These are phyloP conservation scores for Cyprinodon brontotheroides DNA, from an alignment of 2,113 vertebrate genomes.

Conservation along the genomic window DNA sequence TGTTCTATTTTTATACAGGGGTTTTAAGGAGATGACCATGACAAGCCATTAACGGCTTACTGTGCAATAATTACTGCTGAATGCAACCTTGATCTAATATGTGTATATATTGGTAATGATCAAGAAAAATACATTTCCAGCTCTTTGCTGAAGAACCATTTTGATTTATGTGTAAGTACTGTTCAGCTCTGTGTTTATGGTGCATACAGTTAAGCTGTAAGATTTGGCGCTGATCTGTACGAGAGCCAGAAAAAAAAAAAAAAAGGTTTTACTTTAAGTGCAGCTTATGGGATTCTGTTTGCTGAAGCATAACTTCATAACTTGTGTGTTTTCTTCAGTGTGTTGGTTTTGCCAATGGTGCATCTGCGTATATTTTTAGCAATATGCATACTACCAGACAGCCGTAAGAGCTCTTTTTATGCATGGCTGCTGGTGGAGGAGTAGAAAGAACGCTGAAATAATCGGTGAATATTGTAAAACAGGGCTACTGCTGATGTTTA, in stretches of 20 bases:
- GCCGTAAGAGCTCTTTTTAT: conserved; percentile 54
- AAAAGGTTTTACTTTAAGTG: conserved; percentile 79
- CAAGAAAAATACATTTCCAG: conserved; percentile 71
- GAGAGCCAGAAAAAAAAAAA: conserved; percentile 78
- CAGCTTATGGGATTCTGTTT: conserved; percentile 80
- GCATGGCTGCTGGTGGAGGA: conserved; percentile 56
- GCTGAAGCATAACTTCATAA: conserved; percentile 52
- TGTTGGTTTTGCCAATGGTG: conserved; percentile 58
- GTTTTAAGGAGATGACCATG: conserved; percentile 84
- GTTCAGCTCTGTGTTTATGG: conserved; percentile 65
- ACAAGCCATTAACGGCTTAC: conserved; percentile 87
- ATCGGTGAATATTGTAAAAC: conserved; percentile 56
- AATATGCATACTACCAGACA: conserved; percentile 52
- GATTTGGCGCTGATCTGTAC: conserved; percentile 86
- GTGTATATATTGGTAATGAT: conserved; percentile 77
- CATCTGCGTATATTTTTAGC: conserved; percentile 54
- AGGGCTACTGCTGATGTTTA: conserved; percentile 66
- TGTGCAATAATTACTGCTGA: conserved; percentile 93
- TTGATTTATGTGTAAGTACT: conserved; percentile 61
- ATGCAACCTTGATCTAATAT: conserved; percentile 81
- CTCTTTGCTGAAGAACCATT: conserved; percentile 74
- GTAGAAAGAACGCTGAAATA: conserved; percentile 40
- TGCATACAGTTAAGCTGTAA: conserved; percentile 85
- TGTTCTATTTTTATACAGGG: conserved; percentile 89
- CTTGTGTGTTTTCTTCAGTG: conserved; percentile 46